Evolutionary conservation across 2,797 vertebrate genomes (phyloP).

Genomic region (Mus caroli): DNA sequence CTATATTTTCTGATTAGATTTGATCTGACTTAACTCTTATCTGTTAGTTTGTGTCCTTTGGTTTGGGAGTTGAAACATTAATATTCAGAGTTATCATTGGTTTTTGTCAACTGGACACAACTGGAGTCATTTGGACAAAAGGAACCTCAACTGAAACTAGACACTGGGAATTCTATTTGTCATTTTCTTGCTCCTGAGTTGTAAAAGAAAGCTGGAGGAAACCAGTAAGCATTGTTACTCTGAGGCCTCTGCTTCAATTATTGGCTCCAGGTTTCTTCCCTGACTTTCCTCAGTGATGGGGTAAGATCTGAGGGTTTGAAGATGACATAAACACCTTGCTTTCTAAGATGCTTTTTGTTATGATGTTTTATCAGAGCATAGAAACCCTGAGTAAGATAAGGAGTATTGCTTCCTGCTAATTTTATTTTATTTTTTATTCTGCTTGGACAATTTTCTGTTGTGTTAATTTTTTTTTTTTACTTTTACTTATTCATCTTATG

Average conservation of each 20-base stretch:
- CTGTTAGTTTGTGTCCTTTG: neutral
- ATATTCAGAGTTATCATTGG: neutral
- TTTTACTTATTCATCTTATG: too few species aligned
- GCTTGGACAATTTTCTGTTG: neutral
- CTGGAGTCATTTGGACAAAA: neutral
- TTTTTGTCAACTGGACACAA: neutral
- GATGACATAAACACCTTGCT: neutral
- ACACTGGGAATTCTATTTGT: neutral
- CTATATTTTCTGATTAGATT: neutral
- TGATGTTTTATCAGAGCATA: neutral
- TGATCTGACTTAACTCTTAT: neutral
- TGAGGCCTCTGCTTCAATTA: neutral
- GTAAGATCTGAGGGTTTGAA: too few species aligned
- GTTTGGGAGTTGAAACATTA: neutral
- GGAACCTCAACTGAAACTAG: neutral
- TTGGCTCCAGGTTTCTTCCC: neutral
- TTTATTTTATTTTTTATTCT: neutral
- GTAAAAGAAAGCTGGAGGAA: neutral
- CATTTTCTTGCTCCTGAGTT: neutral
- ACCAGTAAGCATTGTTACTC: too few species aligned
- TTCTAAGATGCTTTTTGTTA: neutral
- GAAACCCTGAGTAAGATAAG: neutral
- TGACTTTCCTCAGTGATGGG: neutral
- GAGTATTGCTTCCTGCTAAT: neutral
- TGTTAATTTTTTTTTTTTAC: too few species aligned